Conservation (phyloP, 2,113 vertebrate species). For the Proterorhinus semilunaris region DNA sequence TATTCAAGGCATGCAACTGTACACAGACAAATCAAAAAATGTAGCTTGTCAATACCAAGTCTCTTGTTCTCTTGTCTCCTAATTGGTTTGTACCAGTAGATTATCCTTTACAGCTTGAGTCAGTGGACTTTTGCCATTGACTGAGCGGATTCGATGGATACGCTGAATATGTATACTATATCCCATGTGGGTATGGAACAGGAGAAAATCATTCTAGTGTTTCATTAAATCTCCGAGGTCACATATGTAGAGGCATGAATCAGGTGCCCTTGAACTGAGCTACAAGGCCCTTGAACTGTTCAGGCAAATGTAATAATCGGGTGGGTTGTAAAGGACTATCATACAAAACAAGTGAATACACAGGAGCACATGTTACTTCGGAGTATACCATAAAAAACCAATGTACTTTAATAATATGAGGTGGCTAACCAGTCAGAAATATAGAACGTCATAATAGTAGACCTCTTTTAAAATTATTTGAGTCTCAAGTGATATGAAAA, state of each 20-base stretch:
- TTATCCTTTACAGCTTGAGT: slow-evolving; percentile 26
- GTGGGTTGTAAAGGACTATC: background rate
- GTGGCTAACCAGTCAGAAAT: background rate
- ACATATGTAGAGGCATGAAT: slow-evolving; percentile 5
- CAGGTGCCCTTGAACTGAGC: background rate
- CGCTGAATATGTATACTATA: slow-evolving; percentile 36
- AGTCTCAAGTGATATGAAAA: no score
- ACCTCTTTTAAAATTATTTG: no score
- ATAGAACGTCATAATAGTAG: background rate
- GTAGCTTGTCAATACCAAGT: no score
- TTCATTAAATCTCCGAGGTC: slow-evolving; percentile 9
- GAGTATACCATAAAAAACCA: background rate
- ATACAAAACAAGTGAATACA: background rate
- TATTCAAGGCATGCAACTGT: no score
- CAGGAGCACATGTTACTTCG: background rate
- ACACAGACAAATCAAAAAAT: background rate
- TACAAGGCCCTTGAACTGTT: background rate
- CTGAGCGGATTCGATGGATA: slow-evolving; percentile 24
- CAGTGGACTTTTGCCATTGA: slow-evolving; percentile 32
- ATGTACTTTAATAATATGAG: background rate
- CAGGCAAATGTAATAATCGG: background rate
- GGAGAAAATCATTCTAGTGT: slow-evolving; percentile 26
- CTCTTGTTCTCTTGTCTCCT: slow-evolving; percentile 26
- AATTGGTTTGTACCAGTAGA: slow-evolving; percentile 33
- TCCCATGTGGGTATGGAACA: slow-evolving; percentile 33